A percentile compares a stretch with the other conserved stretches of the same genome.
Conservation (phyloP, 2,888 invertebrate genomes). For the Melolontha melolontha region DNA sequence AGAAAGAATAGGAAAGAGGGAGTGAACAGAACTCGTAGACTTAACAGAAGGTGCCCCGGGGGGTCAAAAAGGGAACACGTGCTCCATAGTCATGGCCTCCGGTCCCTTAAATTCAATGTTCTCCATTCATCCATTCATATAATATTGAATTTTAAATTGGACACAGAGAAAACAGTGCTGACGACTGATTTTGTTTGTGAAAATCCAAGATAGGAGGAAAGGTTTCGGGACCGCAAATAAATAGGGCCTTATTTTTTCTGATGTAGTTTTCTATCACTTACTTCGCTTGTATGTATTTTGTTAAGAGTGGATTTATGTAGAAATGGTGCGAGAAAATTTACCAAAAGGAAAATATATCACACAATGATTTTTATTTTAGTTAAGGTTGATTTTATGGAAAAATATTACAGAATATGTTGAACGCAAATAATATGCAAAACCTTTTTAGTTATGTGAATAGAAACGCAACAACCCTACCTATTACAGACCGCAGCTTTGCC, state of each 20-base stretch:
- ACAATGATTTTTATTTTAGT: no score
- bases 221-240: slow-evolving; percentile 21
- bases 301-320: neutral
- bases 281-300: neutral
- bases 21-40: no score
- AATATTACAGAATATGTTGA: no score
- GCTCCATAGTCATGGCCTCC: slow-evolving; percentile 2
- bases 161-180: slow-evolving; percentile 35
- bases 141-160: slow-evolving; percentile 41
- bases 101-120: neutral
- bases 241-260: neutral
- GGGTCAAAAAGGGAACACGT: slow-evolving; percentile 11
- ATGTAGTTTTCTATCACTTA: slow-evolving; percentile 10
- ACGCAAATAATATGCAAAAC: no score
- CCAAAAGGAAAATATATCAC: no score
- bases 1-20: neutral
- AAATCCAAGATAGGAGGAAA: slow-evolving; percentile 10
- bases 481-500: no score
- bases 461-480: no score
- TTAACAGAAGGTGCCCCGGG: slow-evolving; percentile 13
- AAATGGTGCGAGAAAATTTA: no score
- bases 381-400: no score
- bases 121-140: slow-evolving; percentile 19
- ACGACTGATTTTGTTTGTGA: slow-evolving; percentile 1
- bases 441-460: no score